Evolutionary conservation across 2,113 vertebrate species (phyloP).

Genomic region (Calyptommatus sinebrachiatus): DNA sequence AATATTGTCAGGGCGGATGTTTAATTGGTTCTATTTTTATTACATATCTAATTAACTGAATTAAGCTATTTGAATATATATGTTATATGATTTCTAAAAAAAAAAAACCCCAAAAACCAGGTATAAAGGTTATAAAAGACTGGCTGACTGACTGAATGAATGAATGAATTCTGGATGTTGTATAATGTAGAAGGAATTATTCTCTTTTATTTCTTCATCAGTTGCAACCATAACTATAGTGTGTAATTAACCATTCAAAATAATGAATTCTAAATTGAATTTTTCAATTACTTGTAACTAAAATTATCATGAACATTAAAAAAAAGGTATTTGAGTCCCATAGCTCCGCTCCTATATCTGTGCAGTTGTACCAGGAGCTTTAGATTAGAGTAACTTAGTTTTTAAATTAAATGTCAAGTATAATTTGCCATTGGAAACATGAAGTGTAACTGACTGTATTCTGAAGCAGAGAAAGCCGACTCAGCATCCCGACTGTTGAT

Average conservation of each 20-base stretch:
- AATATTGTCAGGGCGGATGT: too few species aligned
- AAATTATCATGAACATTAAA: constrained; percentile 62
- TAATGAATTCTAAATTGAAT: constrained; percentile 69
- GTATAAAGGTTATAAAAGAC: too few species aligned
- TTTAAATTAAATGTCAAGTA: constrained; percentile 73
- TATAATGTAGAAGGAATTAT: constrained; percentile 58
- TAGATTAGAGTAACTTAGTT: constrained; percentile 67
- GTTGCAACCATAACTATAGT: constrained; percentile 57
- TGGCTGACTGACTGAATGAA: too few species aligned
- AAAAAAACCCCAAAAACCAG: too few species aligned
- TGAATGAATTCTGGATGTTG: constrained; percentile 30
- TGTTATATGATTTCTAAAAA: too few species aligned
- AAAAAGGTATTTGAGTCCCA: constrained; percentile 47
- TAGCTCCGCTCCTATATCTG: constrained; percentile 61
- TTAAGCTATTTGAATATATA: too few species aligned
- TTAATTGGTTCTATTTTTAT: too few species aligned
- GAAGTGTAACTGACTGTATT: constrained; percentile 47
- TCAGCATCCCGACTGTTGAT: constrained; percentile 48
- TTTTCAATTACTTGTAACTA: constrained; percentile 67
- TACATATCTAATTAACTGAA: too few species aligned
- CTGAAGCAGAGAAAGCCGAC: constrained; percentile 37
- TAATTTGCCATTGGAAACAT: constrained; percentile 63
- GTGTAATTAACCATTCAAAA: constrained; percentile 69
- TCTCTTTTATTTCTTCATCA: constrained; percentile 62
- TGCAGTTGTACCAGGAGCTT: constrained; percentile 54